phyloP scores from a whole-genome alignment of 2,797 vertebrate species.

The Tamandua tetradactyla region DNA sequence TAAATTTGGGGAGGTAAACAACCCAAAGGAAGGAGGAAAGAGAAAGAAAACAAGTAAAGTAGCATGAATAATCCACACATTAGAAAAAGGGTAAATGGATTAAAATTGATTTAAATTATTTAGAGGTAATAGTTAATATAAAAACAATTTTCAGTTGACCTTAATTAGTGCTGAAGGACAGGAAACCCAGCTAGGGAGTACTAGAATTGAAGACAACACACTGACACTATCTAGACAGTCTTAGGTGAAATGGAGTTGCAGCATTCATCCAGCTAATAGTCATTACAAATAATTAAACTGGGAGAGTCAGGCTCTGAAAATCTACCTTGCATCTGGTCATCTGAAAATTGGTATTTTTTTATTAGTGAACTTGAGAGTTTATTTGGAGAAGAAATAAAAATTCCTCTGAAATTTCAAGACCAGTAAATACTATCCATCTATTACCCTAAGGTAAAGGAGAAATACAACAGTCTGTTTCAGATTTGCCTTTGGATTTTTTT shows the following conservation, averaged over 20 bases:
- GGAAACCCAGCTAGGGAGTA: neutral
- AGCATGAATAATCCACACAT: slow-evolving; percentile 8
- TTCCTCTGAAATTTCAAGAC: slow-evolving; percentile 59
- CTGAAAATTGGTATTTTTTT: slow-evolving; percentile 15
- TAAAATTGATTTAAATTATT: slow-evolving; percentile 29
- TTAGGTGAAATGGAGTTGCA: neutral
- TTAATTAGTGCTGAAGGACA: slow-evolving; percentile 3
- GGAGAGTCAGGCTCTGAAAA: slow-evolving; percentile 48
- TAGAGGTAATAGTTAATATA: neutral
- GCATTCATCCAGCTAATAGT: neutral
- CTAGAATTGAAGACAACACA: slow-evolving; percentile 1
- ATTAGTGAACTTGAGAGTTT: slow-evolving; percentile 36
- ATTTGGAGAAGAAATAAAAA: slow-evolving; percentile 52
- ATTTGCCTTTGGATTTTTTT: neutral
- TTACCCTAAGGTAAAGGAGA: slow-evolving; percentile 34
- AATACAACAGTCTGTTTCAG: slow-evolving; percentile 18
- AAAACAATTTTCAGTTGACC: slow-evolving; percentile 12
- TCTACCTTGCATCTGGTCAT: neutral
- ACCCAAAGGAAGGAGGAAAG: neutral
- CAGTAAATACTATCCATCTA: slow-evolving; percentile 55
- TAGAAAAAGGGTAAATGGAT: slow-evolving; percentile 20
- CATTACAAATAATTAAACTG: neutral
- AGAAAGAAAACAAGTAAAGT: slow-evolving; percentile 44
- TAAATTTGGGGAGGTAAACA: neutral
- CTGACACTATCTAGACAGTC: neutral